Percentiles rank a stretch among this genome's conserved stretches.
phyloP scores from a whole-genome alignment of 2,888 invertebrate genomes.

The Andrena camellia region DNA sequence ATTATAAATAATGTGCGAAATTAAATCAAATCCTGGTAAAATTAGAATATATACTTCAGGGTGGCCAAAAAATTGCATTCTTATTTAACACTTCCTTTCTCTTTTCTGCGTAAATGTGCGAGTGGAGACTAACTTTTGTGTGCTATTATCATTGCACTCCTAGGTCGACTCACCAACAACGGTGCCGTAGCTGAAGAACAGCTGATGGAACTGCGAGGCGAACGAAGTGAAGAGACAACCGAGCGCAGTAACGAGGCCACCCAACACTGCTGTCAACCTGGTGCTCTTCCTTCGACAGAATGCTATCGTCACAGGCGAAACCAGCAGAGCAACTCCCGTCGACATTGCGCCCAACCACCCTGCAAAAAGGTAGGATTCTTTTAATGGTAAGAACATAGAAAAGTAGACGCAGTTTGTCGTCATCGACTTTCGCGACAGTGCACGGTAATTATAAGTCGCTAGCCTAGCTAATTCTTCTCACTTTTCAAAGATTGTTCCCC shows the following conservation, averaged over 20 bases:
- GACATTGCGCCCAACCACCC: slow-evolving; percentile 94
- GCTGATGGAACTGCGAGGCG: slow-evolving; percentile 95
- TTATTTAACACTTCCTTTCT: not conserved
- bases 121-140: not conserved
- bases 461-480: no score
- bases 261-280: slow-evolving; percentile 94
- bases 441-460: not conserved
- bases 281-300: slow-evolving; percentile 94
- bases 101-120: no score
- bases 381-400: slow-evolving; percentile 7
- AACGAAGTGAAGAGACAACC: slow-evolving; percentile 96
- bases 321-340: slow-evolving; percentile 91
- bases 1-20: slow-evolving; percentile 92
- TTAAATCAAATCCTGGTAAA: slow-evolving; percentile 93
- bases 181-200: slow-evolving; percentile 93
- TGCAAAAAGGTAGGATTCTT: slow-evolving; percentile 85
- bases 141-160: not conserved
- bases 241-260: slow-evolving; percentile 93
- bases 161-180: slow-evolving; percentile 85
- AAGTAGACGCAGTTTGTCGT: not conserved
- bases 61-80: slow-evolving; percentile 90
- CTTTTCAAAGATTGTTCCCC: no score
- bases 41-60: slow-evolving; percentile 95
- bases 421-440: not conserved
- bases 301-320: slow-evolving; percentile 94